Conservation (phyloP, 2,797 vertebrate species). For the Tragelaphus oryx region DNA sequence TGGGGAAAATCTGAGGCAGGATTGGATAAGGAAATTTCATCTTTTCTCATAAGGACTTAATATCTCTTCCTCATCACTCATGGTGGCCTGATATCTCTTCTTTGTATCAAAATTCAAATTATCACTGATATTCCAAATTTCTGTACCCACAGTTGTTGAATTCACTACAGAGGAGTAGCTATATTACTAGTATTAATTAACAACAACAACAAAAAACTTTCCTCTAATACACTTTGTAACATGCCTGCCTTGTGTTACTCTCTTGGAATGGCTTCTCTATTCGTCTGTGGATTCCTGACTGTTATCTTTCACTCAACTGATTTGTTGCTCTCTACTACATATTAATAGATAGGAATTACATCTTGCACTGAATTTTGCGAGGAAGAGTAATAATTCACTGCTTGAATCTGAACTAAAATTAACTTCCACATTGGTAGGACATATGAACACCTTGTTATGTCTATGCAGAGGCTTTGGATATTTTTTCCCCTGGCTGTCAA, state of each 20-base stretch:
- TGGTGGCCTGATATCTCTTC: not conserved
- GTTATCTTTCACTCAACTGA: not conserved
- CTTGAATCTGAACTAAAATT: conserved; percentile 48
- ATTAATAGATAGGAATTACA: conserved; percentile 8
- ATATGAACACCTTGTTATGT: not conserved
- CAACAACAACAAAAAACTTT: not conserved
- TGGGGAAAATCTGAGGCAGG: not conserved
- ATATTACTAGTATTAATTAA: not conserved
- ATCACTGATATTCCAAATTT: not conserved
- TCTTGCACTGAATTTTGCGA: conserved; percentile 22
- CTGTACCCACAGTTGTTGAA: not conserved
- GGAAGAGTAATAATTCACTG: conserved; percentile 35
- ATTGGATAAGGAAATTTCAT: not conserved
- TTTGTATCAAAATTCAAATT: not conserved
- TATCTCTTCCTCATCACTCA: not conserved
- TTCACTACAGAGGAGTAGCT: not conserved
- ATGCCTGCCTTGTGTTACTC: not conserved
- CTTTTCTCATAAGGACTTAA: not conserved
- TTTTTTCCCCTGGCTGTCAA: not conserved
- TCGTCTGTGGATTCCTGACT: not conserved
- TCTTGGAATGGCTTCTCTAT: not conserved
- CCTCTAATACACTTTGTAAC: not conserved
- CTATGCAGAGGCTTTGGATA: not conserved
- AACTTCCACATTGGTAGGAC: not conserved
- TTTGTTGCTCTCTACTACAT: not conserved